These are phyloP conservation scores for Spinus pinus DNA, from an alignment of 2,797 vertebrate species.

Conservation along the genomic window DNA sequence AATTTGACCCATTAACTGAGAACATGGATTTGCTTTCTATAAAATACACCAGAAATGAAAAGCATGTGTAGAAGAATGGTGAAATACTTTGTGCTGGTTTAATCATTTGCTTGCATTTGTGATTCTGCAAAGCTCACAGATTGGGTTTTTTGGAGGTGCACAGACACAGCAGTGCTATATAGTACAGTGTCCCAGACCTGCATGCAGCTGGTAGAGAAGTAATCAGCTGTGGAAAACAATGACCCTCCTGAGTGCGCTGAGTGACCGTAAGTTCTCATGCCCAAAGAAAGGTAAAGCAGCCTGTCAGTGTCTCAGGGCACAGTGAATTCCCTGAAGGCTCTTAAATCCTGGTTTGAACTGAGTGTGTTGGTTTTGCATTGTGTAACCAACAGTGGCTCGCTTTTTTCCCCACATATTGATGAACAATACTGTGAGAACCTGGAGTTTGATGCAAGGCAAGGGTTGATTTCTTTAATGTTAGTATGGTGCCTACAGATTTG, in stretches of 20 bases:
- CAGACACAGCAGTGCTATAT: neutral
- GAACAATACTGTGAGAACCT: neutral
- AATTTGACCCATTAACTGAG: neutral
- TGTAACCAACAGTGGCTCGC: neutral
- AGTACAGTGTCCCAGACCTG: neutral
- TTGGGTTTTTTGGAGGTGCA: neutral
- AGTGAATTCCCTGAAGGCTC: neutral
- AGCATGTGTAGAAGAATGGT: accelerated
- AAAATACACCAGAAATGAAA: neutral
- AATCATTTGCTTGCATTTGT: neutral
- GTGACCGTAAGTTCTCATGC: neutral
- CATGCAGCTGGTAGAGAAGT: neutral
- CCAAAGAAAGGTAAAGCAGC: neutral
- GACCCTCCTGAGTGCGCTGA: neutral
- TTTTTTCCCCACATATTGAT: neutral
- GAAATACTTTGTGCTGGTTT: neutral
- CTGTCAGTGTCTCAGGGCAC: neutral
- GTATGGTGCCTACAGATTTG: neutral
- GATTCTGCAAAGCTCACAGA: neutral
- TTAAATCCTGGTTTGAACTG: neutral
- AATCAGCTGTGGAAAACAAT: neutral
- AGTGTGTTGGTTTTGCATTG: neutral
- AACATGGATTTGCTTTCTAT: neutral
- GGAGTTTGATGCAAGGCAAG: neutral
- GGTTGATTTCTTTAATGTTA: neutral